Percentiles rank a stretch among this genome's conserved stretches.
These are phyloP conservation scores for Pluvianellus socialis DNA, from an alignment of 2,113 vertebrate genomes.

Conservation along the genomic window DNA sequence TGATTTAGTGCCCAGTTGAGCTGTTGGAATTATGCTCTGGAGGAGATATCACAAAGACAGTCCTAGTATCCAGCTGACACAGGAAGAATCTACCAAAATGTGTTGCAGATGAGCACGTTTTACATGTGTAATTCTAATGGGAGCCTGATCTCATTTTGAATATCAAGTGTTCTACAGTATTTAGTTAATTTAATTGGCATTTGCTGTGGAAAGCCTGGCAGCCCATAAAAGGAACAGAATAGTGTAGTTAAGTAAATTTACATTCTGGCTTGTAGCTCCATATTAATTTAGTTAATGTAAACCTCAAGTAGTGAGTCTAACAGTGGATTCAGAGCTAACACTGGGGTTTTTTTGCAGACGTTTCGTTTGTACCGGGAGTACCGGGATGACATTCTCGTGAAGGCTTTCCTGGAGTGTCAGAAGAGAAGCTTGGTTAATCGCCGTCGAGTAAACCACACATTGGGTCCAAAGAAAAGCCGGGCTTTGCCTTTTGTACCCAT, in stretches of 20 bases:
- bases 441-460: slow-evolving; percentile 78
- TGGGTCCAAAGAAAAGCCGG: slow-evolving; percentile 89
- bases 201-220: background rate
- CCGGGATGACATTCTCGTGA: slow-evolving; percentile 82
- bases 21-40: background rate
- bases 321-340: background rate
- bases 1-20: background rate
- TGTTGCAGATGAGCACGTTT: background rate
- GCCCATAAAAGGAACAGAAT: background rate
- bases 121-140: background rate
- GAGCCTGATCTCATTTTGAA: background rate
- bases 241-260: background rate
- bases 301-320: background rate
- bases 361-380: slow-evolving; percentile 90
- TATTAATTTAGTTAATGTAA: background rate
- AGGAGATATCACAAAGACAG: background rate
- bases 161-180: background rate
- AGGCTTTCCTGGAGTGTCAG: slow-evolving; percentile 86
- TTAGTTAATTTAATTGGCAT: background rate
- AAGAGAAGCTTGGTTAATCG: slow-evolving; percentile 89
- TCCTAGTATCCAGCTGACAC: background rate
- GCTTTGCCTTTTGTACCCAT: slow-evolving; percentile 92
- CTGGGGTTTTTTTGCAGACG: slow-evolving; percentile 68
- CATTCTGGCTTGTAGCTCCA: background rate
- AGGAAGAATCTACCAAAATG: background rate